phyloP scores from a whole-genome alignment of 1,140 invertebrate species.

The Homarus americanus region DNA sequence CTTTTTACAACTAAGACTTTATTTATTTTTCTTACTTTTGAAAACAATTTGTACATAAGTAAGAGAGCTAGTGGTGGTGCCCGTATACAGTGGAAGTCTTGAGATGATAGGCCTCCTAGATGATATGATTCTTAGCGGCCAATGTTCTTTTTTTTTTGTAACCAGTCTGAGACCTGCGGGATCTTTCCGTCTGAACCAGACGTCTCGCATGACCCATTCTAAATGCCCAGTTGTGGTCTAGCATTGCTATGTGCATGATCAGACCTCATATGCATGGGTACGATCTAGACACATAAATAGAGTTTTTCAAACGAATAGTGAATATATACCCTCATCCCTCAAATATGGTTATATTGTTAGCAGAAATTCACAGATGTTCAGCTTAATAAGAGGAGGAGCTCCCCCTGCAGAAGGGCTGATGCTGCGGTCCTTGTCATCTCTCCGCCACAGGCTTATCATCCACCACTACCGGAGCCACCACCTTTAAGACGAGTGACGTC shows the following conservation, averaged over 20 bases:
- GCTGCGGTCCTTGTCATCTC: slow-evolving; percentile 28
- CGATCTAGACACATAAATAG: slow-evolving; percentile 9
- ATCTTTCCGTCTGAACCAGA: background rate
- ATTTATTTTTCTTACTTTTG: slow-evolving; percentile 9
- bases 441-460: slow-evolving; percentile 45
- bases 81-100: background rate
- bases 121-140: slow-evolving; percentile 33
- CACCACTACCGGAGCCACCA: slow-evolving; percentile 33
- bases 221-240: slow-evolving; percentile 25
- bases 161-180: slow-evolving; percentile 34
- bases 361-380: background rate
- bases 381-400: too few species aligned
- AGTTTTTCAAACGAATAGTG: background rate
- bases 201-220: slow-evolving; percentile 39
- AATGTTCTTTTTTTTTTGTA: slow-evolving; percentile 2
- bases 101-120: slow-evolving; percentile 17
- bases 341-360: slow-evolving; percentile 9
- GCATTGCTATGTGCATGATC: slow-evolving; percentile 50
- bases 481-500: slow-evolving; percentile 51
- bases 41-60: slow-evolving; percentile 3
- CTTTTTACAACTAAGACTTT: slow-evolving; percentile 21
- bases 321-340: background rate
- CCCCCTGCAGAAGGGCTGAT: background rate
- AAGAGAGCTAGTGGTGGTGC: slow-evolving; percentile 31
- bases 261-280: slow-evolving; percentile 56